These are phyloP conservation scores for Xenopus laevis DNA, from an alignment of 2,113 vertebrate genomes.

Conservation along the genomic window DNA sequence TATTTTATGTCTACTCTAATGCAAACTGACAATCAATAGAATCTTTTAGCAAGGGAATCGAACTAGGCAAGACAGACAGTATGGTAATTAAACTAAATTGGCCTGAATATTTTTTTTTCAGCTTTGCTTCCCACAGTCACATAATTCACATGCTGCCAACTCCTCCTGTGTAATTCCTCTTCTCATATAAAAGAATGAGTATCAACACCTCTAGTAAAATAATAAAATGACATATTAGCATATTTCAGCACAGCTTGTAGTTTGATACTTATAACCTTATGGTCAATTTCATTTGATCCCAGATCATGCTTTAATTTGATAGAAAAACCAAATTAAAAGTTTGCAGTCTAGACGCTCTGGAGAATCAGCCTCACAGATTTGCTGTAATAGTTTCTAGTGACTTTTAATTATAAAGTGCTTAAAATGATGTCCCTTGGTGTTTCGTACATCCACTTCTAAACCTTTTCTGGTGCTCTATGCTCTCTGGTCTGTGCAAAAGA, in stretches of 20 bases:
- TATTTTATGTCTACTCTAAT: too few relatives aligned
- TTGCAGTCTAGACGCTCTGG: slow-evolving; percentile 5
- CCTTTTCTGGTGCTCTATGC: background rate
- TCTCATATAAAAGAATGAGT: background rate
- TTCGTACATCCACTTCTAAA: background rate
- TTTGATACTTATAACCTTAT: slow-evolving; percentile 24
- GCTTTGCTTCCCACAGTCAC: slow-evolving; percentile 3
- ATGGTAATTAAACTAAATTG: too few relatives aligned
- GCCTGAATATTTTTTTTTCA: too few relatives aligned
- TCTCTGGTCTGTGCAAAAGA: background rate
- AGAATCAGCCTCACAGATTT: slow-evolving; percentile 1
- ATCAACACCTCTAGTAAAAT: slow-evolving; percentile 14
- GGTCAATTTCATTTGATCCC: slow-evolving; percentile 35
- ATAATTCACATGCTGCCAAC: background rate
- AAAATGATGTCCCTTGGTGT: background rate
- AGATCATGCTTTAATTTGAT: slow-evolving; percentile 21
- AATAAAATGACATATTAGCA: slow-evolving; percentile 29
- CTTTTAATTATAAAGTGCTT: slow-evolving; percentile 11
- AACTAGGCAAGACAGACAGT: too few relatives aligned
- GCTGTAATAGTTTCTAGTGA: slow-evolving; percentile 2
- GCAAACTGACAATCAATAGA: too few relatives aligned
- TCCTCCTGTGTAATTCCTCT: slow-evolving; percentile 1
- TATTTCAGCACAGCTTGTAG: slow-evolving; percentile 38
- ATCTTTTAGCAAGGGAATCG: too few relatives aligned
- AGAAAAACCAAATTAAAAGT: slow-evolving; percentile 26